phyloP scores from a whole-genome alignment of 2,797 vertebrate genomes.

The Microcaecilia unicolor region DNA sequence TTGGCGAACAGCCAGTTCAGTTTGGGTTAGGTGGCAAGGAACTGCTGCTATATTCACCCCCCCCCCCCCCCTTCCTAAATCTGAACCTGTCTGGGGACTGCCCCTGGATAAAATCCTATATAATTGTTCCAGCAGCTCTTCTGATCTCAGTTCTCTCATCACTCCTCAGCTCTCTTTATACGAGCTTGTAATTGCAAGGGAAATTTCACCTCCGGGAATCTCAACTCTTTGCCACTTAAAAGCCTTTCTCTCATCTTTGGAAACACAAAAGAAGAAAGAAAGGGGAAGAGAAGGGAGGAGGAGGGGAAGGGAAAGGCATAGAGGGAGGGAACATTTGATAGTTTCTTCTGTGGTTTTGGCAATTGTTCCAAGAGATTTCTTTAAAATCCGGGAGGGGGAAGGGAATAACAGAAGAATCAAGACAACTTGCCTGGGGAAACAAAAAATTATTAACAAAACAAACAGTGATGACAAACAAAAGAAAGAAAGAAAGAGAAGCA shows the following conservation, averaged over 20 bases:
- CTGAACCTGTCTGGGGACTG: neutral
- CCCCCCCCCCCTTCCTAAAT: neutral
- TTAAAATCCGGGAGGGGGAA: no score
- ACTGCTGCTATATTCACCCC: neutral
- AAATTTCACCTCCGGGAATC: constrained; percentile 13
- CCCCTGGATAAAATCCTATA: neutral
- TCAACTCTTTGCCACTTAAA: constrained; percentile 15
- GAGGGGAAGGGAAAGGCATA: no score
- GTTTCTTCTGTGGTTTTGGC: constrained; percentile 29
- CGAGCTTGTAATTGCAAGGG: constrained; percentile 12
- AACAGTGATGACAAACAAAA: neutral
- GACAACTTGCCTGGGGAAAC: constrained; percentile 15
- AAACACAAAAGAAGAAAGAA: constrained; percentile 16
- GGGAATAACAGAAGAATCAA: constrained; percentile 1
- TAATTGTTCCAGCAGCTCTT: no score
- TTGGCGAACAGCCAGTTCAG: no score
- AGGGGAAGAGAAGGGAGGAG: no score
- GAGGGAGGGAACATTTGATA: constrained; percentile 7
- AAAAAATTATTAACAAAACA: constrained; percentile 3
- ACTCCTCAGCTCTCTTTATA: constrained; percentile 13
- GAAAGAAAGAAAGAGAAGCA: neutral
- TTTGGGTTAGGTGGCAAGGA: no score
- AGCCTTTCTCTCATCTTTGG: constrained; percentile 23
- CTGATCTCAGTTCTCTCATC: neutral
- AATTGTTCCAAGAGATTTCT: neutral